Evolutionary conservation across 2,113 vertebrate species (phyloP), one percentile per base, ranked within the genome.

Genomic region (Aegotheles bennettii): DNA sequence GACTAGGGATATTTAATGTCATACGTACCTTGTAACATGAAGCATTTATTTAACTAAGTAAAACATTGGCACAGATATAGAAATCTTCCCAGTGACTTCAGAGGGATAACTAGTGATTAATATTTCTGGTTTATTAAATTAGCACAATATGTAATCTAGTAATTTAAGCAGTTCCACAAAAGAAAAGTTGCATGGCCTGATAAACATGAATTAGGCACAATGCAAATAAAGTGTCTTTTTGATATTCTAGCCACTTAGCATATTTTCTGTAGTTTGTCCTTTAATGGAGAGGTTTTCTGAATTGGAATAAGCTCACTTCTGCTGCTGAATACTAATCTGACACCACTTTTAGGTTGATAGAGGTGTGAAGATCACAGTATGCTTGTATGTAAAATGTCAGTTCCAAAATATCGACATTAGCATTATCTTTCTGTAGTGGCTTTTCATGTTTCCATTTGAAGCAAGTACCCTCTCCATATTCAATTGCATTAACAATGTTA

Each of bases 261-360:
- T 67, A 33, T 83, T 93, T 91, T 91, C 73, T 77, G 57, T 57
- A 84, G 76, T 50, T 54, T 71, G 28, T 47, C 40, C 75, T 80
- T 89, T 93, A 94, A 92, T 89, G 24, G 96, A 89, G 81, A 84
- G 38, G 28, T 70, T 85, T 94, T 69, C 56, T 89, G 87, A 95
- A 96, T 87, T 93, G 94, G 25, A 89, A 48, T 1, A 7, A 91
- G 88, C 51, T 87, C 36, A 11, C 50, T 83, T 83, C 53, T 74
- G 80, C 68, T 85, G 81, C 89, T 78, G 80, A 93, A 80, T 68
- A 75, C 40, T 94, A 59, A 92, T 60, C 25, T 40, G 31, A 73
- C 84, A 89, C 47, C 19, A 47, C 60, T 82, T 84, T 60, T 53
- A 80, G 16, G 60, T 59, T 38, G 29, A 45, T 43, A 82, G 36